Percentiles rank a stretch among this genome's conserved stretches.
Conservation (phyloP, 2,888 invertebrate genomes). For the Lumbricus terrestris region DNA sequence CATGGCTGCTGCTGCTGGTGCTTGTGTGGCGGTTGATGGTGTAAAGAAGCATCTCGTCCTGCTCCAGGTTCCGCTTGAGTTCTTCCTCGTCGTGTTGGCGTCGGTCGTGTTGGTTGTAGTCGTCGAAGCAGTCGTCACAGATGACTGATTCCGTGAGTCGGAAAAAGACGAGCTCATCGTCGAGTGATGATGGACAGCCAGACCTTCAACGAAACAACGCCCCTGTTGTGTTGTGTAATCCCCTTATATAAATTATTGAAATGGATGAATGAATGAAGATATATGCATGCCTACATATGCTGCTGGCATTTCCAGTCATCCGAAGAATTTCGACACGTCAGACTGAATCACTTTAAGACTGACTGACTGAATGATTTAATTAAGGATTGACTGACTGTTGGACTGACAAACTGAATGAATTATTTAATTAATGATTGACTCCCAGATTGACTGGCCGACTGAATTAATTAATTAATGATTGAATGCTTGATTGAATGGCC, state of each 20-base stretch:
- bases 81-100: constrained; percentile 96
- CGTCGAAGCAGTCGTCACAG: constrained; percentile 99
- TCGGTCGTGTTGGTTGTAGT: constrained; percentile 81
- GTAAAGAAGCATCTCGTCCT: constrained; percentile 95
- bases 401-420: not conserved
- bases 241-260: no score
- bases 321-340: no score
- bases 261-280: no score
- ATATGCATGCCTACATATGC: no score
- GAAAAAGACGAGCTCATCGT: constrained; percentile 98
- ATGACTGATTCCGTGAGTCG: constrained; percentile 95
- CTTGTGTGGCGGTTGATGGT: constrained; percentile 74
- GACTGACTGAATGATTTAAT: no score
- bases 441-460: not conserved
- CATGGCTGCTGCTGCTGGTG: not conserved
- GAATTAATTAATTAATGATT: not conserved
- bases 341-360: no score
- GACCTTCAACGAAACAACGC: not conserved
- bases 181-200: constrained; percentile 78
- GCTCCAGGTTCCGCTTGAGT: constrained; percentile 82
- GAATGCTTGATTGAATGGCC: no score
- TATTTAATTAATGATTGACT: no score
- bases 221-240: no score
- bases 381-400: not conserved
- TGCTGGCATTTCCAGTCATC: no score